phyloP scores from a whole-genome alignment of 2,113 vertebrate species.

The Aegotheles bennettii region DNA sequence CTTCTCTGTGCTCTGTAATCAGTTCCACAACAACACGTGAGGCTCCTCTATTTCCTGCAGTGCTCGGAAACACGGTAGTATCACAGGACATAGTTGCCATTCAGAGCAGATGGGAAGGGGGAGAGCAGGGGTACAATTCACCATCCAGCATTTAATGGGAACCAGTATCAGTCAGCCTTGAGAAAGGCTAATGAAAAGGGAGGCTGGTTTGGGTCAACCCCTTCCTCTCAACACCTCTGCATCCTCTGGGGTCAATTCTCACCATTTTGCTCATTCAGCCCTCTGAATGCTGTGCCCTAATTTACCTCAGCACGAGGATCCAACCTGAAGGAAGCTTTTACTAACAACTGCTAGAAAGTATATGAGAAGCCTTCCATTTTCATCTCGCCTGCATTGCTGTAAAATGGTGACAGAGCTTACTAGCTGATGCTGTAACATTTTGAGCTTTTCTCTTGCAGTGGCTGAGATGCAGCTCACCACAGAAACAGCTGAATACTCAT shows the following conservation, averaged over 20 bases:
- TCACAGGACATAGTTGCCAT: background rate
- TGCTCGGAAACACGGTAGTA: background rate
- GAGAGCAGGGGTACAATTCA: background rate
- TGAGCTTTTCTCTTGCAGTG: background rate
- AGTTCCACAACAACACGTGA: fast-evolving
- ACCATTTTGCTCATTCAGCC: background rate
- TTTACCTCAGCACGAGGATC: background rate
- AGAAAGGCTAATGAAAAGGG: background rate
- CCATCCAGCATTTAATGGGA: background rate
- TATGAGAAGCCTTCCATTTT: background rate
- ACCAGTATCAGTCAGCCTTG: background rate
- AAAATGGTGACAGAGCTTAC: background rate
- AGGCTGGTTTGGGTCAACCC: background rate
- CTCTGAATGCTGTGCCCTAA: background rate
- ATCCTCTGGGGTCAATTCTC: background rate
- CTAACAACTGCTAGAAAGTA: background rate
- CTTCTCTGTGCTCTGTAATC: background rate
- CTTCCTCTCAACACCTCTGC: background rate
- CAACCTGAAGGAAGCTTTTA: background rate
- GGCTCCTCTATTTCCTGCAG: background rate
- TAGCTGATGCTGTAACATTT: background rate
- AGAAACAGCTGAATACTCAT: background rate
- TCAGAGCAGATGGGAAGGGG: fast-evolving
- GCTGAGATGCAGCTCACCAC: background rate
- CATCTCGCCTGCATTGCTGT: background rate